Evolutionary conservation across 2,113 vertebrate genomes (phyloP).

Genomic region (Platycercus adscitus): DNA sequence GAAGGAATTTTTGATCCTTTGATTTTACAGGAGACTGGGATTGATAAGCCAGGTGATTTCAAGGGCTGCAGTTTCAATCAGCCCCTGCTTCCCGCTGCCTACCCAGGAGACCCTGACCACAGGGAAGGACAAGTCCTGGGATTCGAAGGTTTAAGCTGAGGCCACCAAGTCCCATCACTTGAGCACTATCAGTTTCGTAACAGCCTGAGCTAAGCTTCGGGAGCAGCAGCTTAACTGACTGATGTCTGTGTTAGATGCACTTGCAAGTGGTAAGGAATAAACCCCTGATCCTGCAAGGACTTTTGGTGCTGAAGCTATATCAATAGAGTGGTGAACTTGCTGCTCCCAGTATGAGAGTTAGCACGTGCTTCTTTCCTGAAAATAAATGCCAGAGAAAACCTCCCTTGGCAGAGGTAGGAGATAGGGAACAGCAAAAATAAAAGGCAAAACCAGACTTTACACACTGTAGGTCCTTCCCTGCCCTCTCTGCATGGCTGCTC

Average conservation of each 20-base stretch:
- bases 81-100: background rate
- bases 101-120: background rate
- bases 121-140: constrained; percentile 18
- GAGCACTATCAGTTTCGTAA: background rate
- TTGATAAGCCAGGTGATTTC: constrained; percentile 56
- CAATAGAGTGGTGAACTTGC: background rate
- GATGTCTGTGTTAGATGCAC: background rate
- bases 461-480: background rate
- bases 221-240: background rate
- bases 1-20: constrained; percentile 56
- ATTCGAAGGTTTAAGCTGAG: constrained; percentile 44
- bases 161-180: background rate
- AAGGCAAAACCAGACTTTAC: background rate
- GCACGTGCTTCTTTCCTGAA: background rate
- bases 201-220: constrained; percentile 7
- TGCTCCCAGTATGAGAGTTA: background rate
- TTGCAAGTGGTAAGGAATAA: background rate
- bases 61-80: constrained; percentile 64
- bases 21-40: constrained; percentile 70
- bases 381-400: background rate
- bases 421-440: background rate
- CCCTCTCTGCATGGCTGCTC: background rate
- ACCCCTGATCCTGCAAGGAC: background rate
- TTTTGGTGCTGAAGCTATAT: background rate
- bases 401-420: background rate